Evolutionary conservation across 23 tunicate species (phyloP), one percentile per base, ranked within the genome.

Genomic region (Botrylloides violaceus): DNA sequence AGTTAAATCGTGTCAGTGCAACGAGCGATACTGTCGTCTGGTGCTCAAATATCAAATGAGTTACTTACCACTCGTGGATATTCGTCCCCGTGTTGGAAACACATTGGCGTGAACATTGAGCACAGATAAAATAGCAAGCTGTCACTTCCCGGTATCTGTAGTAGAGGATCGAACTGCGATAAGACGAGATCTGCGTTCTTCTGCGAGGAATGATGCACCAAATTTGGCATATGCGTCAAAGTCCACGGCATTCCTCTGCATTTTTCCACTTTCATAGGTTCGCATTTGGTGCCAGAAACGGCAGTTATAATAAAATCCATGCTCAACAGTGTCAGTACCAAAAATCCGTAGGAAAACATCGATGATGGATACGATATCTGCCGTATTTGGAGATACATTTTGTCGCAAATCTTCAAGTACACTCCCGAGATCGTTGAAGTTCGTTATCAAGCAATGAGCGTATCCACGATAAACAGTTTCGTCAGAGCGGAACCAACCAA

Each of bases 101-200:
- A 68, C 74, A 68, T 68, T 1, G 74, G 74, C 47, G 74, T 68
- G n/a, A 68, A 68, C 74, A 68, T 68, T 15, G 74, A 68, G n/a
- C 74, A 68, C 58, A 68, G 58, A 21, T 32, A 68, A 47, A 68
- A 68, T 47, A 32, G 29, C 12, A 68, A 56, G n/a, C 36, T 32
- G 0, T 19, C 12, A 36, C 57, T 68, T 39, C 58, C 35, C 26
- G 26, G 57, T 0, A 37, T 19, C 21, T n/a, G 27, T 36, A 68
- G 47, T 23, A 68, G 57, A 19, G 58, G 58, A 4, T 37, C 58
- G 47, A 68, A 68, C n/a, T 68, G 74, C 9, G 56, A 37, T 39
- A 68, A 39, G 26, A 68, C 74, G 12, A 68, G n/a, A 18, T 37
- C 57, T 20, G 74, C 74, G 58, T 68, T 68, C 28, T 68, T 47